A percentile compares a stretch with the other conserved stretches of the same genome.
These are phyloP conservation scores for Ptychochromis oligacanthus DNA, from an alignment of 2,113 vertebrate genomes.

Conservation along the genomic window DNA sequence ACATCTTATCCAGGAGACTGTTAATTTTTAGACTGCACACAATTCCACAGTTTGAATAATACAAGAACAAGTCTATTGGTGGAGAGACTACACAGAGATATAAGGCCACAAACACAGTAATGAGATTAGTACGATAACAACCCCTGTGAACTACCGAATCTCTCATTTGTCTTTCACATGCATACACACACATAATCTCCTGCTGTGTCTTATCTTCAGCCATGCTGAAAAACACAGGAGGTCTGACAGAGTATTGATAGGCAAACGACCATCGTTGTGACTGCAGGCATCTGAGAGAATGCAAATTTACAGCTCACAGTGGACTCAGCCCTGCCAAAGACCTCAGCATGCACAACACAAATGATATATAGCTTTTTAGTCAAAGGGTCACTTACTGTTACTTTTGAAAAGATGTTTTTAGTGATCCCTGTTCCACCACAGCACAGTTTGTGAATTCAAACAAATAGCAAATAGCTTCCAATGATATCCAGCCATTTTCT, in stretches of 20 bases:
- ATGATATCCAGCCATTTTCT: not conserved
- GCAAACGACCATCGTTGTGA: not conserved
- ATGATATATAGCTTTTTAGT: not conserved
- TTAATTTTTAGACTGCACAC: not conserved
- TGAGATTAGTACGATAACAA: not conserved
- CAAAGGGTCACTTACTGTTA: not conserved
- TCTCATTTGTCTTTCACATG: not conserved
- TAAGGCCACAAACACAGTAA: not conserved
- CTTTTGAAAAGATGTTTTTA: not conserved
- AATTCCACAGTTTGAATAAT: not conserved
- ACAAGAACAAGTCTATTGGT: too few species aligned
- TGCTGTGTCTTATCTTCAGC: not conserved
- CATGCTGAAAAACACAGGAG: not conserved
- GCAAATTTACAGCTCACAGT: not conserved
- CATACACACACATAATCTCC: not conserved
- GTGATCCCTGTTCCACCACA: not conserved
- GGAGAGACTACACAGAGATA: not conserved
- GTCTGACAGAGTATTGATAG: not conserved
- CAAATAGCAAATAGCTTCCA: not conserved
- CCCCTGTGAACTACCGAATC: not conserved
- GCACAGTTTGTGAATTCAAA: not conserved
- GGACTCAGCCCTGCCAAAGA: not conserved
- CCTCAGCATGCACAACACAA: not conserved
- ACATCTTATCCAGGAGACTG: too few species aligned
- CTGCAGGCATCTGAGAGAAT: not conserved